Conservation (phyloP, 2,888 invertebrate genomes). For the Amphimallon solstitiale region DNA sequence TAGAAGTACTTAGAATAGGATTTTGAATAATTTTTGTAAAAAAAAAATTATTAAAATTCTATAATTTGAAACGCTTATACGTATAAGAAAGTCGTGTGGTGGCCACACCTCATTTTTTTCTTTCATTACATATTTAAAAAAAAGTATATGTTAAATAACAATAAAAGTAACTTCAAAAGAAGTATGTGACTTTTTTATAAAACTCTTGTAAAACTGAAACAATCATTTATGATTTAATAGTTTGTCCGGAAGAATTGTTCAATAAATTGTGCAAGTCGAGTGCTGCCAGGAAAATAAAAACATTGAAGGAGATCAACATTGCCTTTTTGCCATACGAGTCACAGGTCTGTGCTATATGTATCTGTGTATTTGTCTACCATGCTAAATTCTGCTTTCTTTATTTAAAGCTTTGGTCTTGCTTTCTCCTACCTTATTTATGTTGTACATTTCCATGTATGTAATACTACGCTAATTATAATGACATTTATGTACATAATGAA, state of each 20-base stretch:
- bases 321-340: slow-evolving; percentile 98
- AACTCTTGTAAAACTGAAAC: slow-evolving; percentile 23
- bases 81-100: too few relatives aligned
- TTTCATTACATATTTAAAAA: too few relatives aligned
- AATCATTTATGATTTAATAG: slow-evolving; percentile 67
- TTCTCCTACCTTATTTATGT: not conserved
- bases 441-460: not conserved
- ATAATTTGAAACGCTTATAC: too few relatives aligned
- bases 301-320: slow-evolving; percentile 98
- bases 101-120: too few relatives aligned
- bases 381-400: not conserved
- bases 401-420: slow-evolving; percentile 6
- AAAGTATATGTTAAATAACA: too few relatives aligned
- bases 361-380: slow-evolving; percentile 12
- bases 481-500: not conserved
- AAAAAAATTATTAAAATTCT: too few relatives aligned
- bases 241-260: slow-evolving; percentile 96
- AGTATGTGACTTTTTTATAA: slow-evolving; percentile 5
- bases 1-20: too few relatives aligned
- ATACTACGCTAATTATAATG: not conserved
- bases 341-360: slow-evolving; percentile 76
- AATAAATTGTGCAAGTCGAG: slow-evolving; percentile 96
- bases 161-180: too few relatives aligned
- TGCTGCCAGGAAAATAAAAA: slow-evolving; percentile 95
- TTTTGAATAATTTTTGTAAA: too few relatives aligned